These are phyloP conservation scores for Actinia tenebrosa DNA, from an alignment of 64 coral and sea anemone species.

Conservation along the genomic window DNA sequence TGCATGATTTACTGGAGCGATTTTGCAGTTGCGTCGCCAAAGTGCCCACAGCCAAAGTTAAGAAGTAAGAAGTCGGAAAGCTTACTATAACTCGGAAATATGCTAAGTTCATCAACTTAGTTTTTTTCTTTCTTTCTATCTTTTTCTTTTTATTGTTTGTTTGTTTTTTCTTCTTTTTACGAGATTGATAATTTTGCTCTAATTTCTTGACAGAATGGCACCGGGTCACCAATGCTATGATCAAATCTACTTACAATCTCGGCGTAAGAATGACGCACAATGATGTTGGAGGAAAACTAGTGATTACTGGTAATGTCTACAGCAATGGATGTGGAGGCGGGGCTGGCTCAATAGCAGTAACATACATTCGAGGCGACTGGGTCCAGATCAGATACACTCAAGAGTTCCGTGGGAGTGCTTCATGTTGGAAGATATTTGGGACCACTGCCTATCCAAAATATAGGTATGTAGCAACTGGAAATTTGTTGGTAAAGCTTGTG, in stretches of 20 bases:
- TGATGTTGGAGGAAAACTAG: conserved; percentile 9
- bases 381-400: conserved; percentile 65
- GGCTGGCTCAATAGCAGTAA: conserved; percentile 11
- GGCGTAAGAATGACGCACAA: conserved; percentile 27
- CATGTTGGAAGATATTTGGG: conserved; percentile 79
- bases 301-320: conserved; percentile 31
- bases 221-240: conserved; percentile 31
- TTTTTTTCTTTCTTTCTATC: too few species aligned
- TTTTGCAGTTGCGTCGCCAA: not conserved
- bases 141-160: too few species aligned
- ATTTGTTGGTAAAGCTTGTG: too few species aligned
- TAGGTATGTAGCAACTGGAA: not conserved
- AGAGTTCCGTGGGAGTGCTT: conserved; percentile 42
- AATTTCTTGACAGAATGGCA: conserved; percentile 35
- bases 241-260: not conserved
- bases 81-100: too few species aligned
- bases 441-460: not conserved
- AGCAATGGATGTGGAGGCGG: conserved; percentile 32
- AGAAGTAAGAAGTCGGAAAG: not conserved
- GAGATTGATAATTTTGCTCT: not conserved
- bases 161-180: too few species aligned
- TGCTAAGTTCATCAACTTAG: too few species aligned
- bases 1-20: not conserved
- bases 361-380: conserved; percentile 48
- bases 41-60: not conserved